phyloP scores from a whole-genome alignment of 2,797 vertebrate species.

The Pitangus sulphuratus region DNA sequence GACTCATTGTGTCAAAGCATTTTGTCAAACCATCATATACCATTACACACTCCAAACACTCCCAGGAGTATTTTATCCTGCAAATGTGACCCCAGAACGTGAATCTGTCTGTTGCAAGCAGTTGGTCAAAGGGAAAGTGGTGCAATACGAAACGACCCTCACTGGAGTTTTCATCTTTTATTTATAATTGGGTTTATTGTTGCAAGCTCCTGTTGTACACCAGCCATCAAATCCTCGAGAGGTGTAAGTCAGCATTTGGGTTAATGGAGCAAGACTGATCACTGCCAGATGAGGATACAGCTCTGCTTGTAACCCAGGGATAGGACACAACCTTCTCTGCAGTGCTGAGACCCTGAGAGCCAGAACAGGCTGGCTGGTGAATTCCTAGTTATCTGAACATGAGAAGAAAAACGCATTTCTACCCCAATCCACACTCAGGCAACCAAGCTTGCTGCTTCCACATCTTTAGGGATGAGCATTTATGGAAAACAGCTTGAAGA shows the following conservation, averaged over 20 bases:
- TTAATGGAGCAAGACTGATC: not conserved
- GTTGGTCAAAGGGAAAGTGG: not conserved
- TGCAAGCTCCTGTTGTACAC: not conserved
- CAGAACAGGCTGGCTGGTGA: not conserved
- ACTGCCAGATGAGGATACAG: not conserved
- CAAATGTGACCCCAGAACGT: not conserved
- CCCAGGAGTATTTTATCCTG: not conserved
- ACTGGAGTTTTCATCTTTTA: not conserved
- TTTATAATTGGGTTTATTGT: not conserved
- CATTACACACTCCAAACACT: not conserved
- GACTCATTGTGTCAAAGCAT: not conserved
- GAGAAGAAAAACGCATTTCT: not conserved
- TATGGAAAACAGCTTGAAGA: not conserved
- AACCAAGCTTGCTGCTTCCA: not conserved
- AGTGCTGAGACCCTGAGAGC: not conserved
- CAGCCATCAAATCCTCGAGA: not conserved
- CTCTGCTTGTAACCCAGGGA: not conserved
- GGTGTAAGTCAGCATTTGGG: not conserved
- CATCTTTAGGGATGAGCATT: not conserved
- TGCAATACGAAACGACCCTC: not conserved
- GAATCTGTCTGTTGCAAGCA: not conserved
- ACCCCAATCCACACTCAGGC: not conserved
- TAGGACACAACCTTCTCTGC: not conserved
- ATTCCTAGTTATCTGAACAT: not conserved
- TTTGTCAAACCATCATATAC: accelerated